These are phyloP conservation scores for Morpho deidamia DNA, from an alignment of 2,888 invertebrate species.

Conservation along the genomic window DNA sequence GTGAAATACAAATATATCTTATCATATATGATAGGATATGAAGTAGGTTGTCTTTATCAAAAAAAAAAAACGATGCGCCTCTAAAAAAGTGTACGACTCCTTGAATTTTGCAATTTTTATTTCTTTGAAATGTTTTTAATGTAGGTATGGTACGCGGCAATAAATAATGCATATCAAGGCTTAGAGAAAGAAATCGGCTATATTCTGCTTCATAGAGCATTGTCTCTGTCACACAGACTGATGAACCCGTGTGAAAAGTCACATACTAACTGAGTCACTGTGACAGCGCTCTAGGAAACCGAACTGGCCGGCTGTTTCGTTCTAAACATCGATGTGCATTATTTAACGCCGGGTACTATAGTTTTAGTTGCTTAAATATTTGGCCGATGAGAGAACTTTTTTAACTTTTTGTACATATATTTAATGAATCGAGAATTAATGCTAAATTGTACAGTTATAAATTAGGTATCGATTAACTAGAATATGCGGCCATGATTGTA, in stretches of 20 bases:
- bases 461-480: slow-evolving; percentile 49
- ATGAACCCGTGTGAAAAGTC: too few species aligned
- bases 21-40: not conserved
- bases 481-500: slow-evolving; percentile 59
- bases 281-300: too few species aligned
- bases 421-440: slow-evolving; percentile 50
- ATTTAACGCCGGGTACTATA: too few species aligned
- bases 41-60: not conserved
- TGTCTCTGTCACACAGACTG: too few species aligned
- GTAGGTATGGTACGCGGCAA: too few species aligned
- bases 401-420: slow-evolving; percentile 60
- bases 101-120: not conserved
- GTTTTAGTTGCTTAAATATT: slow-evolving; percentile 23
- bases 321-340: too few species aligned
- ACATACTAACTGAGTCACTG: too few species aligned
- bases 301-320: too few species aligned
- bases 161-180: too few species aligned
- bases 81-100: not conserved
- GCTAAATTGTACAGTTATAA: slow-evolving; percentile 63
- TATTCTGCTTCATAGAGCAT: too few species aligned
- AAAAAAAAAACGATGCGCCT: not conserved
- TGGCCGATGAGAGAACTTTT: slow-evolving; percentile 34
- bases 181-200: too few species aligned
- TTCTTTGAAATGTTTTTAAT: slow-evolving; percentile 7
- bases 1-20: too few species aligned